phyloP scores from a whole-genome alignment of 2,113 vertebrate species.

The Calidris pygmaea region DNA sequence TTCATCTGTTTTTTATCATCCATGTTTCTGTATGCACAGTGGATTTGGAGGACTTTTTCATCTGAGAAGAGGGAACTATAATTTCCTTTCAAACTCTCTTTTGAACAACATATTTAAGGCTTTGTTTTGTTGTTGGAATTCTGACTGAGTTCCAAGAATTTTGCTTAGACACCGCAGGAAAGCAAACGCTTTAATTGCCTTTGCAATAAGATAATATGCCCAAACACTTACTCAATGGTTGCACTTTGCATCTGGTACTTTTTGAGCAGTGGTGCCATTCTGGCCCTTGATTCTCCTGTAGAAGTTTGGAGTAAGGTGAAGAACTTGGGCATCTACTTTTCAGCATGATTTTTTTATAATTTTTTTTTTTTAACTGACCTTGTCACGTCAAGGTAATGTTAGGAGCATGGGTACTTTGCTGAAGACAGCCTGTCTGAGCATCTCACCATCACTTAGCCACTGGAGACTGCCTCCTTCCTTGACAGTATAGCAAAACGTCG shows the following conservation, averaged over 20 bases:
- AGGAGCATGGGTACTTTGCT: not conserved
- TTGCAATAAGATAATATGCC: not conserved
- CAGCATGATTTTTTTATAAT: not conserved
- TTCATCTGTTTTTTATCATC: not conserved
- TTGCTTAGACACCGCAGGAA: not conserved
- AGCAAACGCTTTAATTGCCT: not conserved
- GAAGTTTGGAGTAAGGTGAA: not conserved
- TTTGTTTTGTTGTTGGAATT: not conserved
- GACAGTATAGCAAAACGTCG: not conserved
- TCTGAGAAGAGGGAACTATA: not conserved
- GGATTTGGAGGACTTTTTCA: not conserved
- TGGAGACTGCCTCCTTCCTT: constrained; percentile 1
- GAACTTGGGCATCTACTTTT: not conserved
- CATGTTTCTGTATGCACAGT: accelerated
- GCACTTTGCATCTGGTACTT: not conserved
- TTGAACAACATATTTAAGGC: not conserved
- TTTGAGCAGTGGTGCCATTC: not conserved
- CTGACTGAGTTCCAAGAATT: not conserved
- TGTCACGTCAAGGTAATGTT: not conserved
- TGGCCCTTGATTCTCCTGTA: not conserved
- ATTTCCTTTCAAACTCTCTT: not conserved
- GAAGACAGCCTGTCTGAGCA: not conserved
- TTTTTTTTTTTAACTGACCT: not conserved
- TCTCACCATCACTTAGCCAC: not conserved
- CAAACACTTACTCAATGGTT: not conserved